A percentile compares a stretch with the other conserved stretches of the same genome.
Conservation (phyloP, 2,888 invertebrate species). For the Folsomia manolachei region DNA sequence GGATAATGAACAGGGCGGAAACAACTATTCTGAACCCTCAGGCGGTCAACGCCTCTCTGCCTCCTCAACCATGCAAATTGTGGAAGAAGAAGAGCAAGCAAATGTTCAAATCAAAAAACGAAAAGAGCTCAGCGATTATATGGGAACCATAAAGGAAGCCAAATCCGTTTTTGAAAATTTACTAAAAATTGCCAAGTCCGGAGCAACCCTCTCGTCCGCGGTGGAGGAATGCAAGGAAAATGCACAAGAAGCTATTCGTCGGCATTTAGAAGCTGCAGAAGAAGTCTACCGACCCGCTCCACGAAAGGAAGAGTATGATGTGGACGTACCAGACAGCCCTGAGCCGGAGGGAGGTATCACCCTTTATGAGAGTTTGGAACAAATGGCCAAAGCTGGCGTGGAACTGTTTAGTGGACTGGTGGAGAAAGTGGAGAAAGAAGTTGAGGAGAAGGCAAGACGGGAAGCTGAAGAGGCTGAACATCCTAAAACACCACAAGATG, state of each 20-base stretch:
- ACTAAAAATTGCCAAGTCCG: slow-evolving; percentile 43
- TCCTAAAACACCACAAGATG: slow-evolving; percentile 12
- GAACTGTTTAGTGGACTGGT: slow-evolving; percentile 30
- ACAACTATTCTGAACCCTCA: not conserved
- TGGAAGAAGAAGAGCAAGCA: slow-evolving; percentile 19
- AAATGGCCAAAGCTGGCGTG: slow-evolving; percentile 39
- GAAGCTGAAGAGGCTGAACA: slow-evolving; percentile 15
- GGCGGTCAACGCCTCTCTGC: not conserved
- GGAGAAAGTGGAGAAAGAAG: slow-evolving; percentile 26
- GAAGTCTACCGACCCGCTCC: slow-evolving; percentile 34
- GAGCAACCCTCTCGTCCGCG: slow-evolving; percentile 36
- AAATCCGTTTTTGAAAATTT: slow-evolving; percentile 43
- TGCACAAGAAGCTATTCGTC: slow-evolving; percentile 37
- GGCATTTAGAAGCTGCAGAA: slow-evolving; percentile 41
- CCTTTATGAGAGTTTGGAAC: slow-evolving; percentile 37
- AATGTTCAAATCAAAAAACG: not conserved
- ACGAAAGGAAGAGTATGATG: slow-evolving; percentile 30
- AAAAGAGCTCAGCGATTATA: slow-evolving; percentile 34
- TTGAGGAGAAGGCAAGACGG: slow-evolving; percentile 21
- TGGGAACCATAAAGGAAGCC: slow-evolving; percentile 40
- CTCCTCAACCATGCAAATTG: slow-evolving; percentile 1
- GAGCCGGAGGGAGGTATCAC: slow-evolving; percentile 28
- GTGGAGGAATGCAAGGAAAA: slow-evolving; percentile 42
- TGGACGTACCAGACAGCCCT: slow-evolving; percentile 24
- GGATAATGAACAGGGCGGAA: no score